phyloP scores from a whole-genome alignment of 2,888 invertebrate species.

The Rhaphigaster nebulosa region DNA sequence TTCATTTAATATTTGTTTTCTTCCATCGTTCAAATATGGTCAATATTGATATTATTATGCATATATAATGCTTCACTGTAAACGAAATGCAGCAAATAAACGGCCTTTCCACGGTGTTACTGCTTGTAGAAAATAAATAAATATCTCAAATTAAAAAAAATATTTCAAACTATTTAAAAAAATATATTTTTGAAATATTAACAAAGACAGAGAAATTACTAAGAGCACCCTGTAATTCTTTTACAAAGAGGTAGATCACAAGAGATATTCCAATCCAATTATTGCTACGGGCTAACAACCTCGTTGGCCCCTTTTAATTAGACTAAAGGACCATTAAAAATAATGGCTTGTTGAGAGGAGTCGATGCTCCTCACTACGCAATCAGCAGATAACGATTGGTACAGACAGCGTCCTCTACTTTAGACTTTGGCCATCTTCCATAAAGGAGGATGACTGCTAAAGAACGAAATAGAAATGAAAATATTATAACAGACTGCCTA shows the following conservation, averaged over 20 bases:
- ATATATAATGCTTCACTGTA: too few relatives aligned
- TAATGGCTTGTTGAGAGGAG: slow-evolving; percentile 25
- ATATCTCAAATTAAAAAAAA: too few relatives aligned
- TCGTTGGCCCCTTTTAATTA: slow-evolving; percentile 11
- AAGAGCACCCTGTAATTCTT: neutral
- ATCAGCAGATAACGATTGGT: neutral
- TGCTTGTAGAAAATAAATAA: too few relatives aligned
- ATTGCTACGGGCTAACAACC: neutral
- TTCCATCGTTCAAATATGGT: too few relatives aligned
- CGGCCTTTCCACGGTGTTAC: too few relatives aligned
- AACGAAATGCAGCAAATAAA: too few relatives aligned
- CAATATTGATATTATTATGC: too few relatives aligned
- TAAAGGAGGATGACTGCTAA: neutral
- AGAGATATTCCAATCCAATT: slow-evolving; percentile 13
- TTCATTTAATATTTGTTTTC: too few relatives aligned
- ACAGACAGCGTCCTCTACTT: neutral
- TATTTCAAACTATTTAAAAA: too few relatives aligned
- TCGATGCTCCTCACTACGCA: neutral
- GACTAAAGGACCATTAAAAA: slow-evolving; percentile 19
- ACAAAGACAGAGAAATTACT: neutral
- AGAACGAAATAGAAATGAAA: neutral
- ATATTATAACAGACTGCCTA: neutral
- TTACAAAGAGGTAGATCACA: neutral
- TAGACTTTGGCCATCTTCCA: neutral
- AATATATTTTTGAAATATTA: neutral